A percentile compares a stretch with the other conserved stretches of the same genome.
Conservation (phyloP, 1,140 invertebrate species). For the Platorchestia sp. region DNA sequence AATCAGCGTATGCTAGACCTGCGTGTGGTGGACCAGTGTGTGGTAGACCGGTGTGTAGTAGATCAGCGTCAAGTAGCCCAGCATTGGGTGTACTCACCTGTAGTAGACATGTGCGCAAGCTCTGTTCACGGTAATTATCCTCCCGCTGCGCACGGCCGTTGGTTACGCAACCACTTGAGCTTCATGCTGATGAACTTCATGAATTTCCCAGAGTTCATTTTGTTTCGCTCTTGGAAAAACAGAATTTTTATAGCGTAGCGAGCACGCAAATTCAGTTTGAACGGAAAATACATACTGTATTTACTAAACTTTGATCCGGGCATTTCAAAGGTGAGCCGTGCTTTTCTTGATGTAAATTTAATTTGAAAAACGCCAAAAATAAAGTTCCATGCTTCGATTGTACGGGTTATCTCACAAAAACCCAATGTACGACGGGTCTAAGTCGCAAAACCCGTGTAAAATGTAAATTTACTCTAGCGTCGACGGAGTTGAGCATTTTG, state of each 20-base stretch:
- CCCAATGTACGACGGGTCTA: not conserved
- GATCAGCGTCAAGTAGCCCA: too few relatives aligned
- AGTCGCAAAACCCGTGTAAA: not conserved
- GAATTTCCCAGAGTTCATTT: not conserved
- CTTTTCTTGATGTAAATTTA: too few relatives aligned
- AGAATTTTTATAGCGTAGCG: not conserved
- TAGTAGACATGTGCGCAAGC: too few relatives aligned
- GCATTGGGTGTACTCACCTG: too few relatives aligned
- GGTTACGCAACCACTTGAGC: not conserved
- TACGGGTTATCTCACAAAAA: not conserved
- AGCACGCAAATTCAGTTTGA: not conserved
- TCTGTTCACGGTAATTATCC: not conserved
- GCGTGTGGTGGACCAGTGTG: too few relatives aligned
- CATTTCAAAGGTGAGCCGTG: too few relatives aligned
- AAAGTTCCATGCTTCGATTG: not conserved
- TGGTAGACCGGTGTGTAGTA: too few relatives aligned
- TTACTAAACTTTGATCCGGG: too few relatives aligned
- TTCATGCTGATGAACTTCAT: not conserved
- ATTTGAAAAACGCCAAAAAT: too few relatives aligned
- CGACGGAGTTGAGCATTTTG: not conserved
- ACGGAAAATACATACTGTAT: too few relatives aligned
- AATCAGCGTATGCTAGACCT: too few relatives aligned
- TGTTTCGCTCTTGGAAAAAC: not conserved
- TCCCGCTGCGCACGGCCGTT: not conserved
- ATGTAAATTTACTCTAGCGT: not conserved